Evolutionary conservation across 2,797 vertebrate species (phyloP).

Genomic region (Hippocampus kuda): DNA sequence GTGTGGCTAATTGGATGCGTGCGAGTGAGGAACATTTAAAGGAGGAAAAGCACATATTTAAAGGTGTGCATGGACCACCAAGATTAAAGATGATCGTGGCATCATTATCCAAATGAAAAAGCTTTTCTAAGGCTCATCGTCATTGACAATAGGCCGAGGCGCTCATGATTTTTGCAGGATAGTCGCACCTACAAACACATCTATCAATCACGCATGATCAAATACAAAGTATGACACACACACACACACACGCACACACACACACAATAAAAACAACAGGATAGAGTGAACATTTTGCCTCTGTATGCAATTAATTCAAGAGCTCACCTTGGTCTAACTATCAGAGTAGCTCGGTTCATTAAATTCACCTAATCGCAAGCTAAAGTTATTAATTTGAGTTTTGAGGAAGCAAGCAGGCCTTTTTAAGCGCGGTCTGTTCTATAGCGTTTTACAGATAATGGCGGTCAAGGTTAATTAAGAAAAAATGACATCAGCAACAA

Average conservation of each 20-base stretch:
- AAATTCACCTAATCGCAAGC: conserved; percentile 14
- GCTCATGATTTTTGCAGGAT: conserved; percentile 39
- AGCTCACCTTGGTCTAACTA: conserved; percentile 16
- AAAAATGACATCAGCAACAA: neutral
- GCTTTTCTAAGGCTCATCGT: conserved; percentile 50
- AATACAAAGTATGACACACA: conserved; percentile 18
- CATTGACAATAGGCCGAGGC: conserved; percentile 44
- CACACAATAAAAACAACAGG: neutral
- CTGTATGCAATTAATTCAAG: conserved; percentile 14
- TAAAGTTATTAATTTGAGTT: neutral
- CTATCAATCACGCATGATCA: conserved; percentile 36
- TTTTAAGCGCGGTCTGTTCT: neutral
- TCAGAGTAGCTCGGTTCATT: conserved; percentile 13
- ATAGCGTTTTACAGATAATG: neutral
- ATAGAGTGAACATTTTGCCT: conserved; percentile 13
- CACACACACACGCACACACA: conserved; percentile 5
- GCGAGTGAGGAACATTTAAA: conserved; percentile 5
- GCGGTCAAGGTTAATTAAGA: conserved; percentile 2
- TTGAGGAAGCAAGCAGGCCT: neutral
- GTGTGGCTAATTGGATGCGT: conserved; percentile 49
- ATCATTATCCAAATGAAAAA: conserved; percentile 47
- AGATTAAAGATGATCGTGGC: conserved; percentile 51
- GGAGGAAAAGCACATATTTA: conserved; percentile 1
- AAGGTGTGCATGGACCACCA: conserved; percentile 26
- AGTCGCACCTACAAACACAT: conserved; percentile 31